Evolutionary conservation across 2,888 invertebrate species (phyloP).

Genomic region (Helobdella robusta): DNA sequence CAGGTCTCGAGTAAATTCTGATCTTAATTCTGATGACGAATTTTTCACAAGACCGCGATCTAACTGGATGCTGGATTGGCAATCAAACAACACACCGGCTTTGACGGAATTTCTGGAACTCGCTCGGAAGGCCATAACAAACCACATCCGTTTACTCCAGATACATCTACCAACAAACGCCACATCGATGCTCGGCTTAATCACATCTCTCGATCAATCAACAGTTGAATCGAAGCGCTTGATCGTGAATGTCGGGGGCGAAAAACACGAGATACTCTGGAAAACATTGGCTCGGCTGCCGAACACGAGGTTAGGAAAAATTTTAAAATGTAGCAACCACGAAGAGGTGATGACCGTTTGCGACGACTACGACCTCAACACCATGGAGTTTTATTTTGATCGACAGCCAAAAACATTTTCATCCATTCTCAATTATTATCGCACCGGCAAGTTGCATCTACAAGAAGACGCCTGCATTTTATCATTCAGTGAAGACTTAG

Average conservation of each 20-base stretch:
- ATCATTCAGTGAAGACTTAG: constrained; percentile 22
- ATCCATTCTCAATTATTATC: constrained; percentile 25
- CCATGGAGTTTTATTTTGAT: constrained; percentile 28
- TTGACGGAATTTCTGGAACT: constrained; percentile 13
- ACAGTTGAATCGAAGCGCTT: constrained; percentile 21
- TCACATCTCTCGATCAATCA: constrained; percentile 18
- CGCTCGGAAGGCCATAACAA: constrained; percentile 12
- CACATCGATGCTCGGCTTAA: constrained; percentile 14
- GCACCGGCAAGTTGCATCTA: constrained; percentile 27
- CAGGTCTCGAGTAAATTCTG: background rate
- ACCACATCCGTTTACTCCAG: constrained; percentile 14
- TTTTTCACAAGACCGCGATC: constrained; percentile 16
- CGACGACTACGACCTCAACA: constrained; percentile 27
- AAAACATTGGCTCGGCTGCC: constrained; percentile 21
- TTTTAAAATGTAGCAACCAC: constrained; percentile 15
- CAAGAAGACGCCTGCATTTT: constrained; percentile 26
- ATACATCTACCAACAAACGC: constrained; percentile 18
- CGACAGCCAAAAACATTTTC: constrained; percentile 23
- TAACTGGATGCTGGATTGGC: constrained; percentile 19
- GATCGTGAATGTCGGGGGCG: constrained; percentile 26
- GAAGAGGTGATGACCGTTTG: constrained; percentile 25
- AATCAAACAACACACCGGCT: constrained; percentile 6
- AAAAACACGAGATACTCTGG: constrained; percentile 26
- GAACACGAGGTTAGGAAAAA: constrained; percentile 15
- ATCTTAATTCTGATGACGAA: constrained; percentile 2